phyloP scores from a whole-genome alignment of 2,888 invertebrate species.

The Chloromyia formosa region DNA sequence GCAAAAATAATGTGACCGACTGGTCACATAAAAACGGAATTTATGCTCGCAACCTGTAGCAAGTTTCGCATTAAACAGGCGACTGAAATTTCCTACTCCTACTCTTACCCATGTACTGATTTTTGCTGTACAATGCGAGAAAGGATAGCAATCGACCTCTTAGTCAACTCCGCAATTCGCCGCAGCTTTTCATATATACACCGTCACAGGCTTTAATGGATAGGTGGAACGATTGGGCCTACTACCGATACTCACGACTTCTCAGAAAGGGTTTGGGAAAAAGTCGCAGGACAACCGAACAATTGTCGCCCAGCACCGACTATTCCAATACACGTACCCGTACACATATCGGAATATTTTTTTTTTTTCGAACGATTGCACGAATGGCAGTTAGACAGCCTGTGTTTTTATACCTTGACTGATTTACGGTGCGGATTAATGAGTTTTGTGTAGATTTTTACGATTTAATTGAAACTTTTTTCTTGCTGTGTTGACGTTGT shows the following conservation, averaged over 20 bases:
- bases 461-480: constrained; percentile 40
- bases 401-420: constrained; percentile 26
- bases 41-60: constrained; percentile 19
- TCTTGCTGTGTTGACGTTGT: too few relatives aligned
- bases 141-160: constrained; percentile 14
- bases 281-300: too few relatives aligned
- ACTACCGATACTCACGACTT: too few relatives aligned
- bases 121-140: too few relatives aligned
- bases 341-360: background rate
- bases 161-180: too few relatives aligned
- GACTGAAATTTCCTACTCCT: background rate
- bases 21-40: background rate
- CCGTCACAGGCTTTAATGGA: background rate
- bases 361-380: constrained; percentile 3
- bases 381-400: constrained; percentile 1
- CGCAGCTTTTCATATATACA: constrained; percentile 10
- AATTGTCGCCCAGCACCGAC: background rate
- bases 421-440: constrained; percentile 22
- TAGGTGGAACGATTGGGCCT: background rate
- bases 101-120: background rate
- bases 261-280: background rate
- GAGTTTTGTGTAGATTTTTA: constrained; percentile 39
- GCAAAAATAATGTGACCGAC: background rate
- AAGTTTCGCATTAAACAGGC: background rate
- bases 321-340: background rate